These are phyloP conservation scores for Neelides folsomi DNA, from an alignment of 2,888 invertebrate species.

Conservation along the genomic window DNA sequence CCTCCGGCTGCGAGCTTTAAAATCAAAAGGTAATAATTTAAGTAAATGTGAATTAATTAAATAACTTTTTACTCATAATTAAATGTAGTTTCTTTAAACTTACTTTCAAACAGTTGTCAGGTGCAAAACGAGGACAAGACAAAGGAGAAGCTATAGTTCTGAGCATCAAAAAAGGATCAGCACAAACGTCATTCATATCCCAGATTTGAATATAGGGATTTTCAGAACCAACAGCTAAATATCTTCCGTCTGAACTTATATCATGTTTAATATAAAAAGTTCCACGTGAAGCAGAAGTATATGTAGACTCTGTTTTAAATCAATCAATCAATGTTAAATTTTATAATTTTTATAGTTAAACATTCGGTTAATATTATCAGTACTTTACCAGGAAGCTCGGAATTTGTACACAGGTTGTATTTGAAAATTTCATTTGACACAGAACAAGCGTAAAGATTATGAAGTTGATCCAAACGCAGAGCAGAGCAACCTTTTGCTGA, in stretches of 20 bases:
- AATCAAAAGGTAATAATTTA: conserved; percentile 7
- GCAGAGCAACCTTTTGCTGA: conserved; percentile 54
- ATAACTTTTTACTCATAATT: no score
- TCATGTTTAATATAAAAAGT: conserved; percentile 61
- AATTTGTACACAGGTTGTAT: conserved; percentile 61
- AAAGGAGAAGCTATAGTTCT: background rate
- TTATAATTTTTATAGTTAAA: background rate
- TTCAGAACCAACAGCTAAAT: conserved; percentile 76
- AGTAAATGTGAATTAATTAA: no score
- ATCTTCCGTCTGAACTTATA: conserved; percentile 64
- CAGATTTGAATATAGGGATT: conserved; percentile 77
- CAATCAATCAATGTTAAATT: background rate
- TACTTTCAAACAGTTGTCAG: no score
- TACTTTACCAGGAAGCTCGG: conserved; percentile 47
- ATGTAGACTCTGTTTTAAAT: background rate
- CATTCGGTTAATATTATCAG: conserved; percentile 5
- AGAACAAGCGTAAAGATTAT: conserved; percentile 13
- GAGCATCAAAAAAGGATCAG: conserved; percentile 3
- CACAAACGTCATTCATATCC: conserved; percentile 43
- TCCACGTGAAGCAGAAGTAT: conserved; percentile 36
- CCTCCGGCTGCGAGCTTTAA: conserved; percentile 8
- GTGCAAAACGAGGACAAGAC: no score
- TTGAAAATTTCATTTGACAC: conserved; percentile 62
- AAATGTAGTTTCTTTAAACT: no score
- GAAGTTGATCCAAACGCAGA: conserved; percentile 44